A percentile compares a stretch with the other conserved stretches of the same genome.
Evolutionary conservation across 2,797 vertebrate species (phyloP).

Genomic region (Octomys mimax): DNA sequence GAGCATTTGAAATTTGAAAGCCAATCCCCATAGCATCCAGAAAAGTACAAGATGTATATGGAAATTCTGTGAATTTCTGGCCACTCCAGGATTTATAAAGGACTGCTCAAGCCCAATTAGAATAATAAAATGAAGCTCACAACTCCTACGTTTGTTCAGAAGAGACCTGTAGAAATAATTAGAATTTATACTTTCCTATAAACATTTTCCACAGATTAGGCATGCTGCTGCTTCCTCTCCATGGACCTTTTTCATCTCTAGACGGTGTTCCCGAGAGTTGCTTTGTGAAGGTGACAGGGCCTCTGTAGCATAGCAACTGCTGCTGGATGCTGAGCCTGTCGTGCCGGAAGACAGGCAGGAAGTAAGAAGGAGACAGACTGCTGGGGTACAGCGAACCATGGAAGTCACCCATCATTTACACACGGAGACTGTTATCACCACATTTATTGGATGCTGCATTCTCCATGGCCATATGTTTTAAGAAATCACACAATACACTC

Average conservation of each 20-base stretch:
- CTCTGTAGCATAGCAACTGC: neutral
- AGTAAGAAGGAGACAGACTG: neutral
- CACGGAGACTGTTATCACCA: neutral
- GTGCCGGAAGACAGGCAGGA: neutral
- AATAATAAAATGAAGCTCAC: neutral
- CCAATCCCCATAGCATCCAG: neutral
- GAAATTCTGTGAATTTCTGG: neutral
- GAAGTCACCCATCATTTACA: neutral
- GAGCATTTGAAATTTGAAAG: slow-evolving; percentile 34
- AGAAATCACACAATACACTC: neutral
- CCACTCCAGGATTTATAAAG: neutral
- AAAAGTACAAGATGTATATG: neutral
- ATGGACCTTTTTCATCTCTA: neutral
- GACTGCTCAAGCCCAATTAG: slow-evolving; percentile 18
- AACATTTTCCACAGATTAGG: neutral
- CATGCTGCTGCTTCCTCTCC: neutral
- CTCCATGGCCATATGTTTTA: neutral
- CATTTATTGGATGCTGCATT: neutral
- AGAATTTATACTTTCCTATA: slow-evolving; percentile 20
- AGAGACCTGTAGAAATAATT: slow-evolving; percentile 15
- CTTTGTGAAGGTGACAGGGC: neutral
- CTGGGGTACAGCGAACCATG: neutral
- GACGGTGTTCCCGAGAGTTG: neutral
- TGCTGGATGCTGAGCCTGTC: neutral
- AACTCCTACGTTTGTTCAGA: slow-evolving; percentile 33